These are phyloP conservation scores for Trematomus bernacchii DNA, from an alignment of 2,797 vertebrate species.

Conservation along the genomic window DNA sequence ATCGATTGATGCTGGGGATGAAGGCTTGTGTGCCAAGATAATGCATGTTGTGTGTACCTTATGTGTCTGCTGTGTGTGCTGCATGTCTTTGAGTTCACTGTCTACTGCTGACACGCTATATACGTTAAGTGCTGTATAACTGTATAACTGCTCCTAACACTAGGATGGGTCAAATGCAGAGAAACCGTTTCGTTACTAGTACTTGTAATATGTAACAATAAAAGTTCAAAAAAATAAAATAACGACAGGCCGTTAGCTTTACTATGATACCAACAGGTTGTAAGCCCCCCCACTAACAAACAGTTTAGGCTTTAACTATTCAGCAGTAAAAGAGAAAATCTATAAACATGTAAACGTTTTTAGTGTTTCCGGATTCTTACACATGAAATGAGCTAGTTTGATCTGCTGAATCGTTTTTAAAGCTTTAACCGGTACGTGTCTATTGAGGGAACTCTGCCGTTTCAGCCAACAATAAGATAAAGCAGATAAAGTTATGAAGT, in stretches of 20 bases:
- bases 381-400: not conserved
- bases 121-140: not conserved
- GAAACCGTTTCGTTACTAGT: no score
- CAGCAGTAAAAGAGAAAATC: not conserved
- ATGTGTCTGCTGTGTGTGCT: not conserved
- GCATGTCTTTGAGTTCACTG: not conserved
- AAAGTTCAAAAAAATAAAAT: no score
- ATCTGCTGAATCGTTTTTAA: conserved; percentile 1
- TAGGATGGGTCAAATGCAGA: no score
- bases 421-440: conserved; percentile 18
- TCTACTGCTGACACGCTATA: not conserved
- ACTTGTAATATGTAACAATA: no score
- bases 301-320: not conserved
- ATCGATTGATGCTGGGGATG: conserved; percentile 49
- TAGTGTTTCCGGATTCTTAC: not conserved
- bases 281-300: not conserved
- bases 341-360: not conserved
- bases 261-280: not conserved
- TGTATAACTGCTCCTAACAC: no score
- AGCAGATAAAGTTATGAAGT: conserved; percentile 7
- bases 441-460: not conserved
- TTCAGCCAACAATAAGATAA: not conserved
- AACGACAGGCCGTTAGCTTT: not conserved
- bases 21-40: conserved; percentile 18
- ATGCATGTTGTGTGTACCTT: conserved; percentile 12